Evolutionary conservation across 1,140 invertebrate species (phyloP), one percentile per base, ranked within the genome.

Genomic region (Drosophila pseudoobscura): DNA sequence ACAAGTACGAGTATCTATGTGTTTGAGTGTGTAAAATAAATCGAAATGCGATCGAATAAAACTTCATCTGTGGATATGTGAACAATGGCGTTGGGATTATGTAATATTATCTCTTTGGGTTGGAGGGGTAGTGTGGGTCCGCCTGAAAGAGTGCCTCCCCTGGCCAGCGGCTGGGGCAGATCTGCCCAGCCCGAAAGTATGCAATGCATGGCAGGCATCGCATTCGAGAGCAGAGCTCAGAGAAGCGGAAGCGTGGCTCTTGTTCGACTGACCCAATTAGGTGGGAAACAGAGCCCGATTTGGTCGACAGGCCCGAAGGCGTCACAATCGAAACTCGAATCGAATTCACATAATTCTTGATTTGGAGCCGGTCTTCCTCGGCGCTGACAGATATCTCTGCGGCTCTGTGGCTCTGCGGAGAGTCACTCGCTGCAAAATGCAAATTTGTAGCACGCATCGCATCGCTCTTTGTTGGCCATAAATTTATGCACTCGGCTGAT

Each of bases 401-500:
- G 15, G 22, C 59, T 54, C 26, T 22, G 20, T 4, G 22, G 8
- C 29, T 6, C 29, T 8, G 29, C 29, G 29, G 8, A 31, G 31
- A 31, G 31, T 39, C 45, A 49, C n/a, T 39, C 17, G 45, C 44
- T 29, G 44, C 70, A 35, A 72, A 75, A 75, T 75, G 71, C 71
- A 65, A 75, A 75, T 75, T 68, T 61, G 62, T 43, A n/a, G 51
- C 13, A 8, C 44, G 26, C 62, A 31, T 43, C 26, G 43, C 60
- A 31, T 39, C 35, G 35, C 35, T 39, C 35, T 53, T 75, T 75
- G 71, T 75, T 60, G n/a, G 9, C 31, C 35, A 29, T 39, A 75
- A 73, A 75, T 75, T 75, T 75, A 75, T 75, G 71, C 71, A 74
- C 66, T 69, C 44, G 29, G 44, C 20, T 35, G 63, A 31, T 31